Evolutionary conservation across 2,113 vertebrate genomes (phyloP), one percentile per base, ranked within the genome.

Genomic region (Passer domesticus): DNA sequence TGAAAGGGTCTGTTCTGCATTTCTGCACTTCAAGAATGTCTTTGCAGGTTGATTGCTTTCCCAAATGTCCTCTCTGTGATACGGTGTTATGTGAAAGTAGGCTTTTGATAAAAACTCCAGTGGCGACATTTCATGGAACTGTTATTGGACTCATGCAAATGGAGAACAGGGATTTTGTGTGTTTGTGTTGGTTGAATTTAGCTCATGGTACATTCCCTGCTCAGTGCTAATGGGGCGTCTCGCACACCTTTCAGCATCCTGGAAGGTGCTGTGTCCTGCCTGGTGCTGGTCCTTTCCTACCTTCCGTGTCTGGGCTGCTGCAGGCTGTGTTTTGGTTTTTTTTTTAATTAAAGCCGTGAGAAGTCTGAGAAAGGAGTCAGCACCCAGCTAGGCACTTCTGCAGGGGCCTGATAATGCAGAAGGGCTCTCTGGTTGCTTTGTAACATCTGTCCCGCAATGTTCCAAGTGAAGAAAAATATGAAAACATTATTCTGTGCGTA

Each of bases 401-500:
- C 44, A 52, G 56, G 60, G 79, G 43, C 52, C 44, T 10, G 11
- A 15, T 79, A 85, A 83, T 69, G 79, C 68, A 93, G 75, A 77
- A 90, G n/a, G 59, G 49, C 66, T 90, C 43, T 85, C 47, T 4
- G 12, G 24, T 73, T 86, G 68, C 94, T 93, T 95, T 78, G 79
- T 75, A 83, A 88, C 80, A 72, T 93, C 92, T 94, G 92, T 72
- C 60, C 83, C 1, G 4, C 2, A 6, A 83, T 75, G 76, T 83
- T 96, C 68, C 60, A 81, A 94, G 93, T 44, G 68, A 90, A 96
- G 64, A 88, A 93, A 96, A 94, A 96, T 72, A 81, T 10, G 56
- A 90, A 93, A 94, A 81, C 68, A 31, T 96, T 88, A 81, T 90
- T 94, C 86, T 75, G 73, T 60, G 55, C 1, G 0, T 86, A 56